Conservation (phyloP, 2,113 vertebrate species). For the Leptobrachium leishanense region DNA sequence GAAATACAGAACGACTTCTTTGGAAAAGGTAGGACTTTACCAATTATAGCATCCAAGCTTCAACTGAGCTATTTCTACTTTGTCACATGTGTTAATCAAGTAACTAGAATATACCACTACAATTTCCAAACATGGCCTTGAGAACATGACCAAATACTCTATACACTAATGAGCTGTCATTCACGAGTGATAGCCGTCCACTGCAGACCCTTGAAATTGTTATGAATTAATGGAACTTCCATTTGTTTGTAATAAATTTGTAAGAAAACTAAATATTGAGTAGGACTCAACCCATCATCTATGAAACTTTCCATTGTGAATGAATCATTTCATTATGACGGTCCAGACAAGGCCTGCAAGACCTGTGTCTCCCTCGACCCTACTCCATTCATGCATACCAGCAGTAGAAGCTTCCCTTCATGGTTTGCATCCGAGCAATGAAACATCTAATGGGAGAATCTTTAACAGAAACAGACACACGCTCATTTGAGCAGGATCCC, state of each 20-base stretch:
- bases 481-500: too few relatives aligned
- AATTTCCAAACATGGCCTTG: constrained; percentile 30
- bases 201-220: background rate
- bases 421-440: too few relatives aligned
- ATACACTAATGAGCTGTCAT: background rate
- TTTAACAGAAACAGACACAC: too few relatives aligned
- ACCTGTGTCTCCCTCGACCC: too few relatives aligned
- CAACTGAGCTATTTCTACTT: background rate
- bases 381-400: too few relatives aligned
- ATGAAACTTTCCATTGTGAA: background rate
- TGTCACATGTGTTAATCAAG: constrained; percentile 2
- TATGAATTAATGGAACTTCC: background rate
- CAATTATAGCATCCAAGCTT: constrained; percentile 33
- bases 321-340: background rate
- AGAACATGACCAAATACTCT: background rate
- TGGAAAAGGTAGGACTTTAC: constrained; percentile 4
- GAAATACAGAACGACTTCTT: constrained; percentile 37
- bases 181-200: background rate
- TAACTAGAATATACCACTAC: constrained; percentile 6
- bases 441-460: too few relatives aligned
- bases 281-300: background rate
- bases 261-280: background rate
- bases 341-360: too few relatives aligned
- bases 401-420: too few relatives aligned
- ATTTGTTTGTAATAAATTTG: constrained; percentile 4